A percentile compares a stretch with the other conserved stretches of the same genome.
Conservation (phyloP, 2,113 vertebrate genomes). For the Thamnaconus septentrionalis region DNA sequence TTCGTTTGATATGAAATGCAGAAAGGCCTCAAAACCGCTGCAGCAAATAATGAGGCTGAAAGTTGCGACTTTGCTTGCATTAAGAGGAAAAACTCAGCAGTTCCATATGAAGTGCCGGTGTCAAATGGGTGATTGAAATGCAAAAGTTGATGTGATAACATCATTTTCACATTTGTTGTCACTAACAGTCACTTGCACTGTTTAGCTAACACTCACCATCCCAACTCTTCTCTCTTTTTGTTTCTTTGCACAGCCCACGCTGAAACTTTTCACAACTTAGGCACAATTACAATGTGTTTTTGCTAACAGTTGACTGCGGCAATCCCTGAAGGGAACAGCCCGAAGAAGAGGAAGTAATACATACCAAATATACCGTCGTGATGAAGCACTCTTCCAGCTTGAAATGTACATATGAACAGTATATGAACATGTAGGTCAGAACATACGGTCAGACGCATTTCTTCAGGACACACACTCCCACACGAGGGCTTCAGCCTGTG, state of each 20-base stretch:
- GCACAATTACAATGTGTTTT: background rate
- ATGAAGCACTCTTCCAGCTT: background rate
- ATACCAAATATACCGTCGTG: background rate
- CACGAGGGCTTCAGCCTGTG: background rate
- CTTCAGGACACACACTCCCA: background rate
- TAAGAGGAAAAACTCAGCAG: too few species aligned
- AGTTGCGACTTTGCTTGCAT: background rate
- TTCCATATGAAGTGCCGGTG: too few species aligned
- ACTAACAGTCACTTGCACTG: too few species aligned
- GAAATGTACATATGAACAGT: background rate
- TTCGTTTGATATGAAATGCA: slow-evolving; percentile 45
- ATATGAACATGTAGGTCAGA: slow-evolving; percentile 5
- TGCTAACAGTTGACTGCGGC: too few species aligned
- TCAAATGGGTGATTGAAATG: too few species aligned
- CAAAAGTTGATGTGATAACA: too few species aligned
- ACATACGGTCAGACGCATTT: slow-evolving; percentile 1
- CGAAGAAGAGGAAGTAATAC: too few species aligned
- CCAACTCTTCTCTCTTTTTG: background rate
- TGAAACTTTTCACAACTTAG: background rate
- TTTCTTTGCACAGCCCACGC: slow-evolving; percentile 4
- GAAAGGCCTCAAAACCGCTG: slow-evolving; percentile 34
- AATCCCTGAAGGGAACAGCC: too few species aligned
- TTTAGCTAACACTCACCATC: too few species aligned
- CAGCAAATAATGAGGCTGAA: slow-evolving; percentile 28
- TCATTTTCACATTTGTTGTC: too few species aligned